These are phyloP conservation scores for Drosophila barbarae DNA, from an alignment of 2,888 invertebrate species.

Conservation along the genomic window DNA sequence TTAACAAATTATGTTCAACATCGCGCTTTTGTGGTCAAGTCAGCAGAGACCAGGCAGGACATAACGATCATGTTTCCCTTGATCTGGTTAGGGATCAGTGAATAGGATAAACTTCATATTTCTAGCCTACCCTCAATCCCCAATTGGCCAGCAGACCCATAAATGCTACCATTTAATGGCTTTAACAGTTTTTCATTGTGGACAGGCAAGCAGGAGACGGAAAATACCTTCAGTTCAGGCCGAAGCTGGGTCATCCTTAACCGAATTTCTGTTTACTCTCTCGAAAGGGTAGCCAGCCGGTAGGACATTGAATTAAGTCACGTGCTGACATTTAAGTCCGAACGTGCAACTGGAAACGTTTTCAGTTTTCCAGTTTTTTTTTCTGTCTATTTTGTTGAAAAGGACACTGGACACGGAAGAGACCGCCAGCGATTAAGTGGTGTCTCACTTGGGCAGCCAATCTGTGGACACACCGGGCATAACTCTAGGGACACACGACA, in stretches of 20 bases:
- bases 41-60: background rate
- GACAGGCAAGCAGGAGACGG: too few relatives aligned
- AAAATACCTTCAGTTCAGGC: too few relatives aligned
- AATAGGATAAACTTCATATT: background rate
- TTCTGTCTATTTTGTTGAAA: slow-evolving; percentile 31
- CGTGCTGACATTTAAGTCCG: slow-evolving; percentile 78
- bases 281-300: slow-evolving; percentile 4
- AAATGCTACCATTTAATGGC: slow-evolving; percentile 35
- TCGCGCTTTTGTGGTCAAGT: background rate
- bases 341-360: slow-evolving; percentile 77
- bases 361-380: slow-evolving; percentile 42
- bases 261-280: slow-evolving; percentile 11
- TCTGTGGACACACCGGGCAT: slow-evolving; percentile 26
- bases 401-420: background rate
- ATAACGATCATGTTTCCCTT: background rate
- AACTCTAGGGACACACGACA: slow-evolving; percentile 6
- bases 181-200: slow-evolving; percentile 9
- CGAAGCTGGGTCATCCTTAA: background rate
- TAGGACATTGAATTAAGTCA: slow-evolving; percentile 67
- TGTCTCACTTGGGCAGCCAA: slow-evolving; percentile 29
- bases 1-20: slow-evolving; percentile 47
- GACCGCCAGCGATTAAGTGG: slow-evolving; percentile 31
- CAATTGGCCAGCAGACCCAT: slow-evolving; percentile 29
- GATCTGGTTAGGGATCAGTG: background rate
- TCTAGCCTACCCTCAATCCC: background rate